Evolutionary conservation across 1,140 invertebrate species (phyloP), one percentile per base, ranked within the genome.

Genomic region (Forficula auricularia): DNA sequence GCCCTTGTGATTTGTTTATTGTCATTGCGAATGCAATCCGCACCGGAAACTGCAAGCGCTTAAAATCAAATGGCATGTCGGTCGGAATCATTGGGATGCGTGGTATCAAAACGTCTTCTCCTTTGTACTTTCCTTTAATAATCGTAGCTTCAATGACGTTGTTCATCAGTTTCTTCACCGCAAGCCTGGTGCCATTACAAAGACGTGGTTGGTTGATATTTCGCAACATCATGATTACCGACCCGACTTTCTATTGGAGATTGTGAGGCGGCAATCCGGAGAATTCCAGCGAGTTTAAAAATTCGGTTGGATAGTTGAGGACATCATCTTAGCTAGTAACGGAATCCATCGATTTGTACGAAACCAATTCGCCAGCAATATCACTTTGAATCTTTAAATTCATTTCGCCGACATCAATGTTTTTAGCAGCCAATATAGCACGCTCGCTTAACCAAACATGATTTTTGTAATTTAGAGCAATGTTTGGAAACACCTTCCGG

Each of bases 1-100:
- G 65, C 10, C 69, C 66, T 55, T 74, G 69, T 3, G 63, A 48
- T 55, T 72, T 71, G 51, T 71, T 71, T 3, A 72, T 65, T 0
- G 67, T 66, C 55, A 70, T 67, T 15, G 65, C 60, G 54, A 68
- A 72, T 2, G 54, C 50, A 2, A 64, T 41, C 43, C 58, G 49
- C 0, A 73, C 31, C 15, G 65, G 63, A 58, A 72, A 70, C 47
- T 72, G 66, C 0, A 63, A 19, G 36, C 67, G 38, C 52, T 61
- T 61, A 45, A 70, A 58, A 30, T 52, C 39, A 49, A 64, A 61
- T 40, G 61, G 58, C 22, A 57, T 18, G 44, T 61, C 55, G 16
- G 48, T 58, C 35, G 54, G 54, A 47, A 55, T 60, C 41, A 63
- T 50, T 19, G 54, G 53, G 45, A 64, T 63, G 27, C 57, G 43